Evolutionary conservation across 2,797 vertebrate species (phyloP), one percentile per base, ranked within the genome.

Genomic region (Pseudopleuronectes americanus): DNA sequence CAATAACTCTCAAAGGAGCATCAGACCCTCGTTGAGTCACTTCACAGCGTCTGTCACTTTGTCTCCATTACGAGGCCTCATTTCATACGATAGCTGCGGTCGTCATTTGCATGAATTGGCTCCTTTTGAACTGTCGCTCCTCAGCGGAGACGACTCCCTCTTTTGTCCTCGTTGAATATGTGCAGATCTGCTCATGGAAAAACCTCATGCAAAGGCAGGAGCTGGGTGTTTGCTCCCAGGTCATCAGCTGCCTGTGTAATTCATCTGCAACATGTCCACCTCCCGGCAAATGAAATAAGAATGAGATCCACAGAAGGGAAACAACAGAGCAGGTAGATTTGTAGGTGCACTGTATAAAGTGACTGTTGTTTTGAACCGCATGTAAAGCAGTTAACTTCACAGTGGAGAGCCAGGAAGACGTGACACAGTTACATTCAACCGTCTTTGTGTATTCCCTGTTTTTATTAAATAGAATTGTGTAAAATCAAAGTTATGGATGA

Each of bases 51-150:
- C 68, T 19, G 56, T 68, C 38, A 22, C 47, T 77, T 84, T 64
- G 79, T 87, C 79, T 85, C 70, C 71, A 68, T 81, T 64, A 63
- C 56, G 36, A 57, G 69, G 61, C 75, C 72, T 80, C 65, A 10
- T 83, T 70, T 83, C 68, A 57, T 43, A 45, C 14, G 48, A 77
- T 51, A 28, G 75, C 74, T 54, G 21, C 0, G 19, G 54, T 48
- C 74, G 38, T 78, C 62, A 68, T 90, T 90, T 90, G 84, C 90
- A 90, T 90, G 77, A 84, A 70, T 22, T 49, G 73, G 66, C 73
- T 79, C 57, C 75, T 38, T 87, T 87, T 90, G 75, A 86, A 86
- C 57, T 5, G 54, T 49, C 56, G 53, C 68, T 74, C 55, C 22
- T 26, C 17, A 0, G 59, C 0, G 9, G 75, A 68, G 58, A 49